Base-by-base conservation (phyloP, 2,797 vertebrate genomes). In the Notamacropus eugenii region DNA sequence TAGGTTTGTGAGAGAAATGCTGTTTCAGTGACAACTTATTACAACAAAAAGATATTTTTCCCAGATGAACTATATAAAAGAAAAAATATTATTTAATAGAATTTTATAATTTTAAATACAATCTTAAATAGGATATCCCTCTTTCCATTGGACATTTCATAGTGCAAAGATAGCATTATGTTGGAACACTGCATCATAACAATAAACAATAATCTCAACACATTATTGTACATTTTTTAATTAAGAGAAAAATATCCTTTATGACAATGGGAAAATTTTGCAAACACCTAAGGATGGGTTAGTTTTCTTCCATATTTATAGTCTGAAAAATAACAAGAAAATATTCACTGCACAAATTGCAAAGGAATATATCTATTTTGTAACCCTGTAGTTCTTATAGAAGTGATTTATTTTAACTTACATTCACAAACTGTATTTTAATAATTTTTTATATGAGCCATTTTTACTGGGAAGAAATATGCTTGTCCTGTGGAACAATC, bases 181-280 rank as follows among this genome's bases (percentile, higher is more conserved):
- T 92, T 34, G 0, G 54, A 31, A n/a, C 28, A 94, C 58, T 16
- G 13, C 46, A 57, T 93, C n/a, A 93, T 24, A 93, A 57, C 0
- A 22, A 67, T 91, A 93, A 54, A 34, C 11, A 16, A 34, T 59
- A 90, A 29, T 82, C 91, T n/a, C 29, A 4, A 46, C 62, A 94
- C 74, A 74, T 31, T 24, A 34, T 28, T 93, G 58, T 87, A 93
- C 54, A 54, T 82, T 93, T 91, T 34, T 87, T 54, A 93, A 9
- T 96, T 56, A 55, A 93, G 96, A 97, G 94, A n/a, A 93, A 40
- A 67, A 58, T 40, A 57, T 92, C 90, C 31, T 91, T 94, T 82
- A 46, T 46, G n/a, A 46, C 67, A 93, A 93, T 92, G 57, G 55
- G 59, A 62, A 67, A 96, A 92, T 82, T 34, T 0, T 91, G 57